Base-by-base conservation (phyloP, 1,140 invertebrate species). In the Penaeus indicus region DNA sequence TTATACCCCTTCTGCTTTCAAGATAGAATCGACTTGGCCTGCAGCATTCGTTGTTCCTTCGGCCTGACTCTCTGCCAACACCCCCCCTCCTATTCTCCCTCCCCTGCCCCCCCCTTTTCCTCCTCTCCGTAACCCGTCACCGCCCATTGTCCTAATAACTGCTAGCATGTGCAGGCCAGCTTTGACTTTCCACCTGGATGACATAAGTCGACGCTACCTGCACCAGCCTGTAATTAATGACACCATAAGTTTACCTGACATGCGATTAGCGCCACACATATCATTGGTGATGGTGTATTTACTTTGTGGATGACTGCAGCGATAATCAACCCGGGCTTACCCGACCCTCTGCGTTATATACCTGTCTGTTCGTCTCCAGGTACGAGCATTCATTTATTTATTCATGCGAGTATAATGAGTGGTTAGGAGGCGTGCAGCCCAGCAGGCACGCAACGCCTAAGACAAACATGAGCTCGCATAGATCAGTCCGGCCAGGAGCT, bases 221-320 rank as follows among this genome's bases (percentile, higher is more conserved):
- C 47, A 47, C 69, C 84, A 22, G 22, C 69, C 38, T 75, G 47
- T 85, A 85, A 85, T 85, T 72, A 75, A 85, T 85, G 69, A 72
- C 72, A 75, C 63, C 84, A 85, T 85, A 85, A 61, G 69, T 85
- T 85, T 61, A 25, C 67, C 22, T 19, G 69, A 85, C 38, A 25
- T 54, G 47, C 69, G 69, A 85, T 85, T 85, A 85, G 27, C 77
- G 84, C 84, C 84, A 85, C 84, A 85, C 84, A 77, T 62, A 85
- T 85, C 84, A 85, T 61, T 85, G 84, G 67, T 85, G 84, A 85
- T 72, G 42, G 84, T 85, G 67, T 85, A 75, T 85, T 85, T 85
- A 85, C 84, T 85, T 85, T 60, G 60, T 27, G 54, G 69, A 67
- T 32, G 67, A 61, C 69, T 77, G 67, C 77, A 27, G 62, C 69